Percentiles rank a stretch among this genome's conserved stretches.
Conservation (phyloP, 2,113 vertebrate genomes). For the Tenrec ecaudatus region DNA sequence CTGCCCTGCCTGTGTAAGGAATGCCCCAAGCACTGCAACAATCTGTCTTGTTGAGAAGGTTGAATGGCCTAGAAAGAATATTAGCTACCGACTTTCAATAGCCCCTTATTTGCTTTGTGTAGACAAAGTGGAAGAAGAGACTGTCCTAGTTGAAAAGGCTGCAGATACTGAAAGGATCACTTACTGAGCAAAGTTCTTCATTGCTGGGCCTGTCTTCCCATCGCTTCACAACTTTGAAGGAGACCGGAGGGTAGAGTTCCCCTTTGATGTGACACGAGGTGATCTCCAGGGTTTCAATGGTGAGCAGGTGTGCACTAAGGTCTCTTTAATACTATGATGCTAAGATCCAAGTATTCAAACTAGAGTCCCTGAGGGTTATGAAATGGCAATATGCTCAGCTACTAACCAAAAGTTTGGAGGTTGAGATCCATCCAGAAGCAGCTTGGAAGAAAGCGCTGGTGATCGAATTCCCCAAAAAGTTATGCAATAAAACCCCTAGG, state of each 20-base stretch:
- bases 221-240: neutral
- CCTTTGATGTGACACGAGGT: neutral
- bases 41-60: too few relatives aligned
- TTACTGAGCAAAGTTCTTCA: neutral
- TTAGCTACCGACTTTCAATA: neutral
- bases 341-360: neutral
- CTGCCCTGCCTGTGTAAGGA: too few relatives aligned
- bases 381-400: neutral
- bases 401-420: neutral
- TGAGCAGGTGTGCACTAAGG: neutral
- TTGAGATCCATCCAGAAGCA: neutral
- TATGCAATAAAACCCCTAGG: neutral
- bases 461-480: neutral
- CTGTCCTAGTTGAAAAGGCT: neutral
- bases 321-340: neutral
- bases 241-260: neutral
- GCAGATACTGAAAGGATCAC: neutral
- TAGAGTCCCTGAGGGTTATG: neutral
- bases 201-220: neutral
- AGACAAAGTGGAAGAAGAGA: neutral
- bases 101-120: neutral
- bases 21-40: too few relatives aligned
- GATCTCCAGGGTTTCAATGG: neutral
- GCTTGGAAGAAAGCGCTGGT: neutral
- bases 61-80: neutral